Conservation (phyloP, 2,797 vertebrate species). For the Danio aesculapii region DNA sequence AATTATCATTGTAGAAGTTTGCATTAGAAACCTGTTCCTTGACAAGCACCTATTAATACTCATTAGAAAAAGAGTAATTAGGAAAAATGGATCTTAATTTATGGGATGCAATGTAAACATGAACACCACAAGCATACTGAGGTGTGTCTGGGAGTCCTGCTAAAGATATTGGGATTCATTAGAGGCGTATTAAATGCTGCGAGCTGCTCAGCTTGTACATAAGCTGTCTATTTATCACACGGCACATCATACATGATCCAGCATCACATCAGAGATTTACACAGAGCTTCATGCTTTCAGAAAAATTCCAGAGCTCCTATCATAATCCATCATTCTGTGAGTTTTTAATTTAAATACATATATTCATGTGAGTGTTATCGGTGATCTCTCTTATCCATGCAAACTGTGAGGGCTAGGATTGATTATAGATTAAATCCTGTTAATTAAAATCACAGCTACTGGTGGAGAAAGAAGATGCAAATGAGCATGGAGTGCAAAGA, state of each 20-base stretch:
- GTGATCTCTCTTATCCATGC: constrained; percentile 3
- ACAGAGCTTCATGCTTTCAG: constrained; percentile 27
- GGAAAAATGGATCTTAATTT: constrained; percentile 61
- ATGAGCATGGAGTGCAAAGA: constrained; percentile 38
- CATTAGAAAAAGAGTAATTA: constrained; percentile 63
- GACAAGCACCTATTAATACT: constrained; percentile 69
- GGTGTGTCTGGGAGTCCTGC: constrained; percentile 26
- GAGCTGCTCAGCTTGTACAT: constrained; percentile 1
- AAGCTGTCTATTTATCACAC: constrained; percentile 6
- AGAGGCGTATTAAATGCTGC: constrained; percentile 11
- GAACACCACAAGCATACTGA: constrained; percentile 46
- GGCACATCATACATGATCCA: constrained; percentile 31
- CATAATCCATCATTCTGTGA: constrained; percentile 4
- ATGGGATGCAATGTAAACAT: constrained; percentile 65
- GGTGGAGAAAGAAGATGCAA: constrained; percentile 2
- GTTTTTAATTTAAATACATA: not conserved
- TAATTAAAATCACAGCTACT: constrained; percentile 32
- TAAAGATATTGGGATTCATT: constrained; percentile 33
- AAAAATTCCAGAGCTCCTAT: constrained; percentile 49
- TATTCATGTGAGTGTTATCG: constrained; percentile 32
- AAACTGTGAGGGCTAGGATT: constrained; percentile 17
- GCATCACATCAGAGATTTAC: constrained; percentile 54
- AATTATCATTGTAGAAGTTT: constrained; percentile 6
- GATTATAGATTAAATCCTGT: constrained; percentile 37
- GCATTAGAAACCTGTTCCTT: constrained; percentile 63